Percentiles rank a stretch among this genome's conserved stretches.
phyloP scores from a whole-genome alignment of 2,797 vertebrate genomes.

The Eulemur rubriventer region DNA sequence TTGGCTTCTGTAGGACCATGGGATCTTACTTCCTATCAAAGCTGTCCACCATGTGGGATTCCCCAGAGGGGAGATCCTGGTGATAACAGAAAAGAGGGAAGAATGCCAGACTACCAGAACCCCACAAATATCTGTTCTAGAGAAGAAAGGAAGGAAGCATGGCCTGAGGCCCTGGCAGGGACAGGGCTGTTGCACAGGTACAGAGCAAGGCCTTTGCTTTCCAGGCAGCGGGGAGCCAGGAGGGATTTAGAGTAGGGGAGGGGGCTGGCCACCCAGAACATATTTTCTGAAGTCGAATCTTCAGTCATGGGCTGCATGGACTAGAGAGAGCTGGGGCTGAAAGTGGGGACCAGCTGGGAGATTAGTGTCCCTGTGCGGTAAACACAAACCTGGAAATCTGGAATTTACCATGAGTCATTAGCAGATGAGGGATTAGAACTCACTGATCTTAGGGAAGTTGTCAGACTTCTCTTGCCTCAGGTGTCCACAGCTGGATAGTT shows the following conservation, averaged over 20 bases:
- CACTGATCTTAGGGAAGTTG: neutral
- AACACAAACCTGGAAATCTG: neutral
- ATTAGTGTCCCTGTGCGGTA: neutral
- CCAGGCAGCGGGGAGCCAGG: neutral
- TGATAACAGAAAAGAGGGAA: neutral
- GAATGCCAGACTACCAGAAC: neutral
- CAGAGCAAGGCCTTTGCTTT: neutral
- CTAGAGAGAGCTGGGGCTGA: neutral
- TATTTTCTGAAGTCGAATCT: neutral
- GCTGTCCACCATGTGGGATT: neutral
- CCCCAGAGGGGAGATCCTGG: neutral
- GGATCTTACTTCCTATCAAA: neutral
- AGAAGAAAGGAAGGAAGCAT: neutral
- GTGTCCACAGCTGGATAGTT: neutral
- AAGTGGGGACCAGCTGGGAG: neutral
- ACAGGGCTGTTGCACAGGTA: neutral
- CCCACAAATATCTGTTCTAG: neutral
- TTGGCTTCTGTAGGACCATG: neutral
- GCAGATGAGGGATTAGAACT: neutral
- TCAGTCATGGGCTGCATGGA: neutral
- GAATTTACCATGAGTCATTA: neutral
- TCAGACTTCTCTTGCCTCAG: neutral
- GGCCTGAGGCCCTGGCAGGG: neutral
- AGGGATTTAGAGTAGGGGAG: neutral
- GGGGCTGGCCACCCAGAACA: neutral